These are phyloP conservation scores for Turnix velox DNA, from an alignment of 2,113 vertebrate genomes.

Conservation along the genomic window DNA sequence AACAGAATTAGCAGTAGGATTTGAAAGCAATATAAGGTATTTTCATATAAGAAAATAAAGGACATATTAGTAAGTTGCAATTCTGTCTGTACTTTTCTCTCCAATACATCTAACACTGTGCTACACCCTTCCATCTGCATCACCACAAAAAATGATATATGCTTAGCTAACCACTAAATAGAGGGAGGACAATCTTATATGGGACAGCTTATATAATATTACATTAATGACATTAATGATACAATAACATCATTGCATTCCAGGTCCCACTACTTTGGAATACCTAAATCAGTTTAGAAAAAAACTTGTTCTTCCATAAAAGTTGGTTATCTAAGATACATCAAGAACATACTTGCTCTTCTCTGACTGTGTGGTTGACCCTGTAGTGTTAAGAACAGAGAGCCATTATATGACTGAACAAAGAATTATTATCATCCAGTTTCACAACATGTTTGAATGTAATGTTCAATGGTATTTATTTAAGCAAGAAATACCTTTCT, in stretches of 20 bases:
- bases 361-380: background rate
- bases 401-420: background rate
- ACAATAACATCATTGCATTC: background rate
- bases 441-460: background rate
- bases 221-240: too few relatives aligned
- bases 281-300: background rate
- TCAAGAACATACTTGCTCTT: background rate
- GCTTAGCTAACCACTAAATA: background rate
- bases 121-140: background rate
- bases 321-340: background rate
- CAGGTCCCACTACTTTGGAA: background rate
- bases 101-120: accelerated
- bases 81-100: background rate
- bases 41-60: background rate
- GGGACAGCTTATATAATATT: background rate
- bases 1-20: background rate
- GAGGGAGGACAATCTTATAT: background rate
- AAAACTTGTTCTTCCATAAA: background rate
- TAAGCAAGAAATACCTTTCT: background rate
- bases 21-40: background rate
- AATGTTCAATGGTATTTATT: background rate
- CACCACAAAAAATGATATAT: background rate
- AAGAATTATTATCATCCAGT: background rate
- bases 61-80: background rate
- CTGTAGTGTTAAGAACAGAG: background rate